A percentile compares a stretch with the other conserved stretches of the same genome.
phyloP scores from a whole-genome alignment of 2,888 invertebrate genomes.

The Mechanitis mazaeus region DNA sequence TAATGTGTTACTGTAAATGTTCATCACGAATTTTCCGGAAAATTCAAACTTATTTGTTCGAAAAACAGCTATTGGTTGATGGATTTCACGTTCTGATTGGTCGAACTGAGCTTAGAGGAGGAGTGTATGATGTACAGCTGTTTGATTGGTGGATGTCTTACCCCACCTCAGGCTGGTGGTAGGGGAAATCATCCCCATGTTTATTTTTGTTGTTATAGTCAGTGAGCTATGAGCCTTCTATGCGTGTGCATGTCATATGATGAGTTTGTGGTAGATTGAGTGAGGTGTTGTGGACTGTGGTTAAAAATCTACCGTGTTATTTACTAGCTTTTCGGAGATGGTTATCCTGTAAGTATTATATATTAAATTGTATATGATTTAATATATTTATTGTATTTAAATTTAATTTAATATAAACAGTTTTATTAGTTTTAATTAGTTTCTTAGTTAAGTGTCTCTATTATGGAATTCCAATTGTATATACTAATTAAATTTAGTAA shows the following conservation, averaged over 20 bases:
- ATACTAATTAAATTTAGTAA: too few relatives aligned
- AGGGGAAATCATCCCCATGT: constrained; percentile 68
- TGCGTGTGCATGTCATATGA: constrained; percentile 36
- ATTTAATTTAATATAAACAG: too few relatives aligned
- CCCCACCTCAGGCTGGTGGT: constrained; percentile 47
- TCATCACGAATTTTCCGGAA: constrained; percentile 53
- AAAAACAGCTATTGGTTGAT: constrained; percentile 49
- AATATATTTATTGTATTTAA: too few relatives aligned
- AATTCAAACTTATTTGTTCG: constrained; percentile 40
- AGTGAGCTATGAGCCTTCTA: constrained; percentile 66
- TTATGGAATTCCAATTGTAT: too few relatives aligned
- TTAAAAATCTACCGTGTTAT: constrained; percentile 45
- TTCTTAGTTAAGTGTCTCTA: too few relatives aligned
- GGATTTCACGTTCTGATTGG: constrained; percentile 45
- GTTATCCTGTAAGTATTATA: constrained; percentile 67
- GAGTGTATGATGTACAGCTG: constrained; percentile 32
- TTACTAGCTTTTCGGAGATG: constrained; percentile 56
- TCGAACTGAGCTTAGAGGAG: constrained; percentile 44
- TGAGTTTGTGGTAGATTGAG: constrained; percentile 19
- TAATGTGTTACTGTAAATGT: constrained; percentile 52
- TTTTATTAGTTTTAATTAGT: too few relatives aligned
- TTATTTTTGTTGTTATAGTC: constrained; percentile 71
- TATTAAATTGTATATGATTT: too few relatives aligned
- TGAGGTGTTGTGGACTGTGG: constrained; percentile 43
- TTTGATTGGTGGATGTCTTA: constrained; percentile 45